These are phyloP conservation scores for Aptenodytes patagonicus DNA, from an alignment of 2,113 vertebrate species.

Conservation along the genomic window DNA sequence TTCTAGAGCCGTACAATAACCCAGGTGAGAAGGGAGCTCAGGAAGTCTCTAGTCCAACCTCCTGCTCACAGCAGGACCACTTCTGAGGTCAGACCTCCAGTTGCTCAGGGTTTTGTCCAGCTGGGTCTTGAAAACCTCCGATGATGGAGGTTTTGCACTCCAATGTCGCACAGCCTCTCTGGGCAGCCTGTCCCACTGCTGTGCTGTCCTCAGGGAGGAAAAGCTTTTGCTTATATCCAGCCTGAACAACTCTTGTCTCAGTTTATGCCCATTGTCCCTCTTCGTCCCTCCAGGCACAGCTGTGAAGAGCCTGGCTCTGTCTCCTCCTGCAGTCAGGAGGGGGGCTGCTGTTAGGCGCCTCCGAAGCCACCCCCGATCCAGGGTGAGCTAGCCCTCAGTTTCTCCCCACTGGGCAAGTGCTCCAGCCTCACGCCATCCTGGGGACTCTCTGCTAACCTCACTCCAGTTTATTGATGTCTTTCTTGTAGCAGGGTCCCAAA, in stretches of 20 bases:
- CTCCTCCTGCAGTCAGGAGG: neutral
- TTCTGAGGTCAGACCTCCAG: neutral
- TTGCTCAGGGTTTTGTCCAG: neutral
- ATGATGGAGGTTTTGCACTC: neutral
- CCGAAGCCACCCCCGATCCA: accelerated
- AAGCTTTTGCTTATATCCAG: neutral
- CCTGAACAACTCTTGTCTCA: neutral
- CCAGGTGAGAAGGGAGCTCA: neutral
- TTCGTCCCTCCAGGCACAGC: neutral
- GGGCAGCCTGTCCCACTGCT: no score
- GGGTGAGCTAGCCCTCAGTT: neutral
- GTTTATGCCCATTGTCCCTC: neutral
- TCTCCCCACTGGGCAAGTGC: neutral
- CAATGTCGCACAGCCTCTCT: neutral
- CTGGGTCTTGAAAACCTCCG: neutral
- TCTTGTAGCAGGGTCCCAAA: neutral
- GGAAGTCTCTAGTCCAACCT: neutral
- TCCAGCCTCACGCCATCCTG: neutral
- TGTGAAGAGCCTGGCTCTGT: neutral
- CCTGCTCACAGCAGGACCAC: neutral
- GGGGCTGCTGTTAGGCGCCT: neutral
- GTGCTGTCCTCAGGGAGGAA: neutral
- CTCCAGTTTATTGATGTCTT: neutral
- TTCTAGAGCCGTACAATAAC: neutral
- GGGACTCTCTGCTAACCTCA: neutral